Base-by-base conservation (phyloP, 23 tunicate species). In the Trididemnum clinides region DNA sequence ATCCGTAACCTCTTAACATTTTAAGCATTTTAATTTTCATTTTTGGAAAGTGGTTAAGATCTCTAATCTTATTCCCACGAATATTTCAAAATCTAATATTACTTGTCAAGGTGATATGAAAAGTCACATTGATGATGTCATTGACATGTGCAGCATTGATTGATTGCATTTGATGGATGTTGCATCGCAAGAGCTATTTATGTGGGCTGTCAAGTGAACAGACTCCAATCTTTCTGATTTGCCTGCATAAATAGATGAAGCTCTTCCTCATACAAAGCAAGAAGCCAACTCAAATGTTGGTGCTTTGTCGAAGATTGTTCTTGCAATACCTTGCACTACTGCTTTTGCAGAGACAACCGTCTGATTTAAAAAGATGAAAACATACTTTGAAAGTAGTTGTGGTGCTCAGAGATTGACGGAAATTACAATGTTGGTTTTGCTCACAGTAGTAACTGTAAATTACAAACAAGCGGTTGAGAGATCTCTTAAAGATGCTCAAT, bases 331-430 rank as follows among this genome's bases (percentile, higher is more conserved):
- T 71, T 71, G 77, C 38, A 31, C 77, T 12, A 71, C 77, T 71
- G 77, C 77, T 71, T 71, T 37, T 28, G 77, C 30, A 37, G 77
- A 71, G 77, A 71, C 12, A 71, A 71, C 37, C 77, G 28, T 71
- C 30, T 71, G 30, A 27, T 71, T 71, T 27, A 71, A 71, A 71
- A 71, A 12, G 30, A 3, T 71, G n/a, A 71, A 71, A 15, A 80
- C 71, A 1, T 80, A 32, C 21, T 49, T 80, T 77, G 34, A 64
- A 77, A 77, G 49, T 32, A 77, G 63, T 39, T 77, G 82, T 77
- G 64, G 82, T 77, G 82, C 82, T 49, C 28, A 39, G 51, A 44
- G 33, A 23, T 62, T 62, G 39, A 71, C 36, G 28, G 39, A 37
- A 71, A 28, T 71, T 71, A 37, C 38, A 31, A 71, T 71, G 77